Percentiles rank a stretch among this genome's conserved stretches.
phyloP scores from a whole-genome alignment of 1,140 invertebrate genomes.

The Popillia japonica region DNA sequence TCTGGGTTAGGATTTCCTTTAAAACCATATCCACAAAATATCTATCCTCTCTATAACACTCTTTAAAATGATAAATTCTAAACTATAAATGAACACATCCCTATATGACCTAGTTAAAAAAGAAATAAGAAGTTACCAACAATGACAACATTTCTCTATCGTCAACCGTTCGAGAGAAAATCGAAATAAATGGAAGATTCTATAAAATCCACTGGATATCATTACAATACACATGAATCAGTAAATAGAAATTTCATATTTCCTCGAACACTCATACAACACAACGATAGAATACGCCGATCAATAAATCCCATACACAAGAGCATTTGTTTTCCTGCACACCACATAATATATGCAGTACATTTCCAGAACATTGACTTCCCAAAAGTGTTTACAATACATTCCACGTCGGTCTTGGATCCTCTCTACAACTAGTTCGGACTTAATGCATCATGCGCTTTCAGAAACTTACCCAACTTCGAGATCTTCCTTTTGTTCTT shows the following conservation, averaged over 20 bases:
- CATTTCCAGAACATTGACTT: slow-evolving; percentile 35
- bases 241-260: not conserved
- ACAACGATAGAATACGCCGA: not conserved
- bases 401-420: not conserved
- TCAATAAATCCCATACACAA: slow-evolving; percentile 21
- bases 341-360: slow-evolving; percentile 27
- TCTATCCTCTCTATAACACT: no score
- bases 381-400: slow-evolving; percentile 16
- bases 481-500: slow-evolving; percentile 4
- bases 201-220: no score
- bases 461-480: slow-evolving; percentile 1
- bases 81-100: no score
- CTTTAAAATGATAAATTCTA: no score
- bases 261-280: not conserved
- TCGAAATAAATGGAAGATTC: no score
- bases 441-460: slow-evolving; percentile 25
- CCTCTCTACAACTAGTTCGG: not conserved
- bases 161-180: no score
- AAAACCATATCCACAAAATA: no score
- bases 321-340: not conserved
- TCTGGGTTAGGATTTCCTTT: no score
- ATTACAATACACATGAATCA: not conserved
- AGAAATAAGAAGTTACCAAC: no score
- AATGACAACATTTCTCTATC: no score
- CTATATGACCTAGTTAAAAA: no score